A percentile compares a stretch with the other conserved stretches of the same genome.
These are phyloP conservation scores for Nomada flava DNA, from an alignment of 2,888 invertebrate genomes.

Conservation along the genomic window DNA sequence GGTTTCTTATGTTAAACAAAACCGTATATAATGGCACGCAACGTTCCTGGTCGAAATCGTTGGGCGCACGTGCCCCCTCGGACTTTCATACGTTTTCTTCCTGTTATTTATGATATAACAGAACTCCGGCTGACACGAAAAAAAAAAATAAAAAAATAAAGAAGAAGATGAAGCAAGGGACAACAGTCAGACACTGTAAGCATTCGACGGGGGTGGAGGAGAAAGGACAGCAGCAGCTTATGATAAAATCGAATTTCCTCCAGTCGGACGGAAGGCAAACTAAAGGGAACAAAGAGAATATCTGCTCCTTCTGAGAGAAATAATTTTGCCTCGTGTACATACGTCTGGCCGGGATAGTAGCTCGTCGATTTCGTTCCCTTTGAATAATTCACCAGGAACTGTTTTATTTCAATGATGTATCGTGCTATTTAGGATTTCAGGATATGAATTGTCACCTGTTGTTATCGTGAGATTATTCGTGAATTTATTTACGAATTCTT, in stretches of 20 bases:
- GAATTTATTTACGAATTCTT: neutral
- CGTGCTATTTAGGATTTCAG: constrained; percentile 27
- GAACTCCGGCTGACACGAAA: neutral
- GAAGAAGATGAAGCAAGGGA: neutral
- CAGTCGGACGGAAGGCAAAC: constrained; percentile 38
- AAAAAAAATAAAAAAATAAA: too few species aligned
- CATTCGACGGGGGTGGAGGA: neutral
- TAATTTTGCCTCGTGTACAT: constrained; percentile 47
- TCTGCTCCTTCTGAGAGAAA: constrained; percentile 31
- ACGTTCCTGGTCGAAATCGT: constrained; percentile 72
- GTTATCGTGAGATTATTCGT: constrained; percentile 1
- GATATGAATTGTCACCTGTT: constrained; percentile 1
- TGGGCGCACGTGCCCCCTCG: constrained; percentile 74
- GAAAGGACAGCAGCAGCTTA: constrained; percentile 21
- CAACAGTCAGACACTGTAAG: constrained; percentile 16
- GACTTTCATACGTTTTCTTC: constrained; percentile 33
- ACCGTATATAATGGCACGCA: constrained; percentile 76
- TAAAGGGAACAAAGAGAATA: constrained; percentile 35
- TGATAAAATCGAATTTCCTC: constrained; percentile 56
- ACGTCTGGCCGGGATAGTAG: neutral
- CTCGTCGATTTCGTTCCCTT: constrained; percentile 15
- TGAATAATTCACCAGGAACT: constrained; percentile 51
- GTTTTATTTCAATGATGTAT: constrained; percentile 15
- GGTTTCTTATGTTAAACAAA: constrained; percentile 77
- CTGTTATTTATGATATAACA: constrained; percentile 52